Evolutionary conservation across 2,888 invertebrate species (phyloP), one percentile per base, ranked within the genome.

Genomic region (Opisthograptis luteolata): DNA sequence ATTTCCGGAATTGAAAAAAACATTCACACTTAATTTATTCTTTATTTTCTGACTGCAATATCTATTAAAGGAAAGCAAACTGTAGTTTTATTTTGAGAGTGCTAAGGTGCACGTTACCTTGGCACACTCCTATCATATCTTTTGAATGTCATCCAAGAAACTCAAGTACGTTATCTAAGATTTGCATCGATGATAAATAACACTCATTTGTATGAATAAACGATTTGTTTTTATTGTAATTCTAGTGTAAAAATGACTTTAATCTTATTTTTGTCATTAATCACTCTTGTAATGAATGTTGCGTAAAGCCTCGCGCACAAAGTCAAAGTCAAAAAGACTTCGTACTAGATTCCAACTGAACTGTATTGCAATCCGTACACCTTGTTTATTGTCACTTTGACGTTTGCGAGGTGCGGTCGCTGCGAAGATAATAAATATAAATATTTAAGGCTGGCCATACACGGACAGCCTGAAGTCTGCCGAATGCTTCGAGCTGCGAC

Each of bases 131-230:
- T 43, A 53, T 52, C 59, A 46, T 46, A 37, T 40, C 10, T 46
- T 46, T 59, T 66, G 60, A 62, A 61, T 46, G 54, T 37, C 45
- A 44, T 58, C 64, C 64, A 66, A 66, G 64, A 58, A 55, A 55
- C 37, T 12, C 36, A 42, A 35, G 43, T 45, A 52, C 51, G 32
- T 49, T 35, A 46, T 40, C 43, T 14, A 15, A 22, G 3, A 4
- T 19, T 17, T 42, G 32, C 41, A 42, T 32, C 10, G 22, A 15
- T 24, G 31, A 31, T 41, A 14, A 31, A 22, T 13, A 40, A 14
- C 13, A 30, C 9, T 19, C 7, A 5, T 20, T 30, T 40, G 13
- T 6, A 4, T n/a, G 22, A 20, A 7, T 10, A 31, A 7, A 31
- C 35, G 22, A 25, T 1, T 9, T 28, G 25, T 4, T 15, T 28